Base-by-base conservation (phyloP, 2,797 vertebrate species). In the Pangasius djambal region DNA sequence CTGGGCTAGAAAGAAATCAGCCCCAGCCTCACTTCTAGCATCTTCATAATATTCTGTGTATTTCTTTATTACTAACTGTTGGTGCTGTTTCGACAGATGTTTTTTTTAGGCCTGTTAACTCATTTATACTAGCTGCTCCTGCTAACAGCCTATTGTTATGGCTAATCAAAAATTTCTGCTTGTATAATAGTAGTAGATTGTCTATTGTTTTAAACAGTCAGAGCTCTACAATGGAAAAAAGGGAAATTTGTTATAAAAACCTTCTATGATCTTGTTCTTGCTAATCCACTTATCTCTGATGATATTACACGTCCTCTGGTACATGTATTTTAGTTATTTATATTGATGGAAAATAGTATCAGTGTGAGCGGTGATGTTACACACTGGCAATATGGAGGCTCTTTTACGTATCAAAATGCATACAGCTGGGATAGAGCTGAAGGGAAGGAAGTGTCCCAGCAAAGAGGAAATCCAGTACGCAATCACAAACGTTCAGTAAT, bases 391-490 rank as follows among this genome's bases (percentile, higher is more conserved):
- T 50, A 25, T 52, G 5, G 25, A 37, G 2, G 44, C 52, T 48
- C 8, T 85, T 86, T 86, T 48, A 83, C 83, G n/a, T 83, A 86
- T 88, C 25, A 88, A 69, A 75, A 88, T 7, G 34, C 74, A 72
- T 63, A 88, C 72, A 69, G 74, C 86, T 75, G 83, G 74, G 44
- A 34, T 40, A 86, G 88, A 93, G 92, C 89, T 22, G 93, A 95
- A 92, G 81, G 91, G 89, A 93, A 91, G 88, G 74, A 91, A 91
- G 87, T 92, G 69, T 83, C 93, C 89, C 84, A 85, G 22, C 20
- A 90, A 91, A 90, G 85, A 92, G 91, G 94, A 96, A 95, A 95
- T 96, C 94, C 94, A 94, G 94, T 91, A 89, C 88, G 93, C 89
- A 93, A 93, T 93, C 93, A 94, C 93, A 93, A 91, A 92, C 92